Evolutionary conservation across 2,888 invertebrate genomes (phyloP).

Genomic region (Pilophorus perplexus): DNA sequence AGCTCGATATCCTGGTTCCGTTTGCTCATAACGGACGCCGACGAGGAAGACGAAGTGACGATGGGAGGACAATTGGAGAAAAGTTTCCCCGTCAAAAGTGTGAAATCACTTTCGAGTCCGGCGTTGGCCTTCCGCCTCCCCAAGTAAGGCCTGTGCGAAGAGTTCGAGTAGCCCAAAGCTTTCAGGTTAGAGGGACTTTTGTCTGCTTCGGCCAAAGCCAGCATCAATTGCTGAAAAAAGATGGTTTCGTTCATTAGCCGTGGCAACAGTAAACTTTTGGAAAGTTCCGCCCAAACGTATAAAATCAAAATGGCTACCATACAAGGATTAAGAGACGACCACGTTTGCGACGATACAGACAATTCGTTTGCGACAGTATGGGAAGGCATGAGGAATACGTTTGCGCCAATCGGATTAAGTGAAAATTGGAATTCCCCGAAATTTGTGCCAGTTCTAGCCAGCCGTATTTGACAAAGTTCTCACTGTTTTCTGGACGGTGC

Average conservation of each 20-base stretch:
- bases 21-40: background rate
- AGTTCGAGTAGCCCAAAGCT: constrained; percentile 18
- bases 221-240: constrained; percentile 30
- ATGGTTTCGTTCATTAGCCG: background rate
- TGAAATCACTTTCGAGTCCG: constrained; percentile 25
- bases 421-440: too few relatives aligned
- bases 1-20: constrained; percentile 37
- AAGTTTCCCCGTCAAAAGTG: constrained; percentile 25
- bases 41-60: constrained; percentile 4
- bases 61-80: constrained; percentile 3
- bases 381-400: too few relatives aligned
- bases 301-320: background rate
- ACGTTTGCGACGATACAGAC: too few relatives aligned
- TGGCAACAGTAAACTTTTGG: too few relatives aligned
- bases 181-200: constrained; percentile 20
- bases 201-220: constrained; percentile 24
- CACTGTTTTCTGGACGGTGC: too few relatives aligned
- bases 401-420: too few relatives aligned
- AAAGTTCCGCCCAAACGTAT: too few relatives aligned
- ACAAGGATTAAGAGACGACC: too few relatives aligned
- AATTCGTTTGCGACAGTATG: too few relatives aligned
- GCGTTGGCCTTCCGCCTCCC: constrained; percentile 27
- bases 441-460: too few relatives aligned
- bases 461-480: too few relatives aligned
- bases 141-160: constrained; percentile 4